Base-by-base conservation (phyloP, 2,888 invertebrate species). In the Drosophila niveifrons region DNA sequence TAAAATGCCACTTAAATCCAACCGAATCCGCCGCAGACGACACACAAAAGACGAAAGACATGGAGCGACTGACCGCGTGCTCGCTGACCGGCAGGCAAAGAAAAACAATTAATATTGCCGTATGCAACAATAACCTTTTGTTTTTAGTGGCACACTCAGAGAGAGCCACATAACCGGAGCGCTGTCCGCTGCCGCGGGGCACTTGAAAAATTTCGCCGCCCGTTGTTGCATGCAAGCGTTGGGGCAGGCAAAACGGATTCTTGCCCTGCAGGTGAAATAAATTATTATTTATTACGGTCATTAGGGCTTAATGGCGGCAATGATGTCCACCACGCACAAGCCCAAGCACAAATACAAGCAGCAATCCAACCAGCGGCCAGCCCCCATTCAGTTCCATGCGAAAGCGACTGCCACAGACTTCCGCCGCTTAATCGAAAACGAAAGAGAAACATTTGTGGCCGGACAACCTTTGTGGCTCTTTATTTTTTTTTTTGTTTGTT, bases 281-380 rank as follows among this genome's bases (percentile, higher is more conserved):
- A 86, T 89, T 86, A 86, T 86, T 86, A 86, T 86, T 86, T 89
- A 86, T 86, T 85, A 88, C 82, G 88, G 86, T 86, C 86, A 86
- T 86, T 86, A 86, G 89, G 76, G 75, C 86, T 84, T 89, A 86
- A 86, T 86, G 88, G 89, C 66, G 86, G 89, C 86, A 85, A 88
- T 85, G 89, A 85, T 89, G 89, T 85, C 88, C 89, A 86, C 85
- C 85, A 78, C 82, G 72, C 82, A 80, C 72, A 67, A 75, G 56
- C 65, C 47, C 23, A 23, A 23, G 23, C 17, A 17, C 1, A 23
- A 23, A 6, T 2, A 17, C 1, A 67, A 74, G 56, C 65, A 50
- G 13, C 39, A 41, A 43, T 47, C 56, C 50, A 23, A 56, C 43
- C 51, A 4, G 52, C 52, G 55, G 62, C n/a, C 41, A 10, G 9